Evolutionary conservation across 2,113 vertebrate genomes (phyloP), one percentile per base, ranked within the genome.

Genomic region (Scopus umbretta): DNA sequence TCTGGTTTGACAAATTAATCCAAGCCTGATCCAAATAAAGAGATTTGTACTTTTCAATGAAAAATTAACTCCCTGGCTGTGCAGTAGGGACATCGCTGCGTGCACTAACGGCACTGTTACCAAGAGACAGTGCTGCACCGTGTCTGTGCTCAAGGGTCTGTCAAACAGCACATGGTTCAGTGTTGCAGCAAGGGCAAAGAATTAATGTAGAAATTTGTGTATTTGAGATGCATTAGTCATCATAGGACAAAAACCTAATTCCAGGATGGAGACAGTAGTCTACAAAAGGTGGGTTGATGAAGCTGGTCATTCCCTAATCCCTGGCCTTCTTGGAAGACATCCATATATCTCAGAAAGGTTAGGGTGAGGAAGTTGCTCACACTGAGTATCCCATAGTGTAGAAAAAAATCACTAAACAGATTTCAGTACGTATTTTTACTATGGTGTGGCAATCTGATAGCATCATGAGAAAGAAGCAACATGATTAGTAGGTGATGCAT

Each of bases 1-100:
- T 79, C 96, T 88, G 59, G 38, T 89, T 91, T 97, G 94, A 97
- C 91, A 95, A 95, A 95, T 95, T 97, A 96, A 97, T 93, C 94
- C 92, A 93, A 92, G 78, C 29, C 94, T 97, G 89, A 95, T 89
- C 93, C 93, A 96, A 96, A 97, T 89, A 94, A 95, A 94, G 91
- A 89, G 50, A 92, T 96, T 90, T 83, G 42, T 92, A 89, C 53
- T 86, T 96, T 97, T 97, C 89, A 95, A 49, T 92, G 93, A 91
- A 93, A 91, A 92, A 97, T 87, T 90, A 97, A 68, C 82, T 86
- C 92, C 70, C 84, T 93, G 87, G 67, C 74, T 78, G 80, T 84
- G 78, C 63, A 78, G 80, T 21, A 59, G 63, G 71, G 85, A 47
- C 59, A 56, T 40, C 18, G 13, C 42, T 36, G 21, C 65, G 19